These are phyloP conservation scores for Eremobia ochroleuca DNA, from an alignment of 2,888 invertebrate genomes.

Conservation along the genomic window DNA sequence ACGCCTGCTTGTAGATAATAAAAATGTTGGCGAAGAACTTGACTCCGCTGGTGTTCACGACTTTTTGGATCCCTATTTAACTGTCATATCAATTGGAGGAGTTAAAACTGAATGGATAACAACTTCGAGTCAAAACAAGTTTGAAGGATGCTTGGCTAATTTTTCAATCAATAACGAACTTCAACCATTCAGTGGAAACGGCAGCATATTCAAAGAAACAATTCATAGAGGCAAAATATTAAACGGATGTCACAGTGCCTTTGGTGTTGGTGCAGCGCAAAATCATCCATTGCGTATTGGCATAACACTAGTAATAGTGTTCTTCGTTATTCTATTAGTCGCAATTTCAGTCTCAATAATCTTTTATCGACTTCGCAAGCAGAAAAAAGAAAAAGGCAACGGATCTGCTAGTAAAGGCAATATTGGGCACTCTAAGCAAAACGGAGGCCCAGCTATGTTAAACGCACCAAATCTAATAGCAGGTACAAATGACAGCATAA, in stretches of 20 bases:
- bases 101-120: slow-evolving; percentile 92
- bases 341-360: slow-evolving; percentile 97
- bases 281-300: slow-evolving; percentile 97
- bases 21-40: slow-evolving; percentile 95
- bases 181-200: slow-evolving; percentile 97
- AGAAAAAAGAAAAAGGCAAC: slow-evolving; percentile 96
- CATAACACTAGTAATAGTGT: slow-evolving; percentile 97
- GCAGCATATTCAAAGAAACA: slow-evolving; percentile 94
- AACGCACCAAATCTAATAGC: slow-evolving; percentile 93
- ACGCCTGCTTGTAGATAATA: slow-evolving; percentile 93
- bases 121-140: slow-evolving; percentile 91
- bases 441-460: slow-evolving; percentile 93
- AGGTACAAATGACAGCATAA: slow-evolving; percentile 93
- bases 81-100: slow-evolving; percentile 95
- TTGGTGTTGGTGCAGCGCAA: slow-evolving; percentile 94
- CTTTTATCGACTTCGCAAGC: slow-evolving; percentile 96
- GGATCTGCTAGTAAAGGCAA: slow-evolving; percentile 92
- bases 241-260: slow-evolving; percentile 94
- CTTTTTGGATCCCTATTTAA: slow-evolving; percentile 97
- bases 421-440: slow-evolving; percentile 95
- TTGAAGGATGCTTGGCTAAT: slow-evolving; percentile 97
- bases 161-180: slow-evolving; percentile 97
- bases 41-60: slow-evolving; percentile 97
- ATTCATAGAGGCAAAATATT: slow-evolving; percentile 93
- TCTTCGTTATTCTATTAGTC: slow-evolving; percentile 97